Evolutionary conservation across 1,140 invertebrate genomes (phyloP), one percentile per base, ranked within the genome.

Genomic region (Caenorhabditis tropicalis): DNA sequence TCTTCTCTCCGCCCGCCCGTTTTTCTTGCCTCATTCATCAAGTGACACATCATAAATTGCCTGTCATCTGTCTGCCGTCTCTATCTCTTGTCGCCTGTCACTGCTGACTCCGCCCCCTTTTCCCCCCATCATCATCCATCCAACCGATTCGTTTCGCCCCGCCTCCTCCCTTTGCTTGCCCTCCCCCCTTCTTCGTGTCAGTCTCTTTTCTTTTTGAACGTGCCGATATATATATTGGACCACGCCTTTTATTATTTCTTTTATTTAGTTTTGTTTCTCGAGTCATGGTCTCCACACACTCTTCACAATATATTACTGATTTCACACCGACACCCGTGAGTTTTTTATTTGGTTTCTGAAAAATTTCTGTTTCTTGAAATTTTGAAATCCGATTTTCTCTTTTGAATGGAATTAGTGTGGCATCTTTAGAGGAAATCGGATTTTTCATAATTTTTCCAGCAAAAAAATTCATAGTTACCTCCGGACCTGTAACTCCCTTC

Each of bases 31-130:
- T 74, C 65, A 74, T 74, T n/a, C n/a, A 74, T 74, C 65, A 74
- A 74, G 33, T 74, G 65, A 74, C 65, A 74, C 65, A 74, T 74
- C 65, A 74, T 74, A 74, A 74, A 74, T 74, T 74, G 33, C 65
- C 65, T 74, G 36, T 74, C 65, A 43, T 43, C n/a, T n/a, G 36
- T 43, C 65, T 43, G 9, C n/a, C 65, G 15, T 19, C 33, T 31
- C 10, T 43, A 10, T 43, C n/a, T 24, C 65, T 29, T 74, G 65
- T 36, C 65, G 65, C 65, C 65, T 74, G 65, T 31, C 65, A 33
- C 7, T n/a, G 21, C 21, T 5, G 31, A 16, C 65, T n/a, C 65
- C 65, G 65, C 65, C 65, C 53, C 10, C 60, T 15, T 60, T n/a
- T n/a, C n/a, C n/a, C n/a, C n/a, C n/a, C n/a, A 6, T 12, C 39